These are phyloP conservation scores for Falco naumanni DNA, from an alignment of 2,797 vertebrate species.

Conservation along the genomic window DNA sequence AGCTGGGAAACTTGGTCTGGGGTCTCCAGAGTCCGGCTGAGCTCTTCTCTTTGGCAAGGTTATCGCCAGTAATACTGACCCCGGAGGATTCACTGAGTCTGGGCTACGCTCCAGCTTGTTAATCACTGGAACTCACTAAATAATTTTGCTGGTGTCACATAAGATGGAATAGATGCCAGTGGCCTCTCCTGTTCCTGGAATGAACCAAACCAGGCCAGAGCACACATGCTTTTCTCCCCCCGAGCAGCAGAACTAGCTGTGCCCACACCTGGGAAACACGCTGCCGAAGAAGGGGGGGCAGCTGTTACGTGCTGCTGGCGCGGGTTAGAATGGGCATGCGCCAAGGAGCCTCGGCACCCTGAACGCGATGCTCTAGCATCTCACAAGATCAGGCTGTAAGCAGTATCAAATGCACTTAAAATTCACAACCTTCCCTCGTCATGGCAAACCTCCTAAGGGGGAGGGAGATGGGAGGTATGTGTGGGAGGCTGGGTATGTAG, in stretches of 20 bases:
- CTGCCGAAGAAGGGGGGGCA: not conserved
- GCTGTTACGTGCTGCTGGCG: not conserved
- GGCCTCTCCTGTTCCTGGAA: not conserved
- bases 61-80: not conserved
- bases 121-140: constrained; percentile 4
- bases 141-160: not conserved
- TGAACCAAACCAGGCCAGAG: not conserved
- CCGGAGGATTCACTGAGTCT: not conserved
- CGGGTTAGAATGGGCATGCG: not conserved
- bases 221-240: not conserved
- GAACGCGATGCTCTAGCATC: not conserved
- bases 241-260: not conserved
- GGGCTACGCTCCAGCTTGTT: not conserved
- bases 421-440: not conserved
- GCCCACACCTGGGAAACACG: not conserved
- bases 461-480: not conserved
- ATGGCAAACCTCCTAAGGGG: not conserved
- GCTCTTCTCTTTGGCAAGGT: not conserved
- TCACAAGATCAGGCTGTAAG: not conserved
- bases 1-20: not conserved
- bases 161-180: not conserved
- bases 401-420: not conserved
- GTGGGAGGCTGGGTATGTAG: not conserved
- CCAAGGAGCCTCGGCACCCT: not conserved
- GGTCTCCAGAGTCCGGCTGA: not conserved